Evolutionary conservation across 2,797 vertebrate genomes (phyloP), one percentile per base, ranked within the genome.

Genomic region (Neomorphus geoffroyi): DNA sequence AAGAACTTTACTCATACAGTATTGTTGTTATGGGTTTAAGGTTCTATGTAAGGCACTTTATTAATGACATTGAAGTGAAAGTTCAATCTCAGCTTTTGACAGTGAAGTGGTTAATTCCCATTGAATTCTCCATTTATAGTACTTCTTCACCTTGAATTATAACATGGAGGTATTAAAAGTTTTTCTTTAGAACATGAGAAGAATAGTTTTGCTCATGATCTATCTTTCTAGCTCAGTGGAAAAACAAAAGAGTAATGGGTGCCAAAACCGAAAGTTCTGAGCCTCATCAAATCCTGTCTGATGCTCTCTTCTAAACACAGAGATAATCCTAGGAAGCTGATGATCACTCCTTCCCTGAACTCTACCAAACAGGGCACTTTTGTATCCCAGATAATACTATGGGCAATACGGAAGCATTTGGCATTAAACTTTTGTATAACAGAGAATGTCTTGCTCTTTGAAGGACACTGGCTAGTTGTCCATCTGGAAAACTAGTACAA

Each of bases 81-180:
- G 28, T 70, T 93, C 80, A 80, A 23, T 54, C 78, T 93, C 60
- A 80, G 79, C 87, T 95, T 92, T 93, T 88, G 96, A 97, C 95
- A 95, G 87, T 92, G 93, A 96, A 96, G 95, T 97, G 92, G 93
- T 97, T 97, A 94, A 96, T 96, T 94, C 85, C 72, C 92, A 85
- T 90, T 71, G 46, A 88, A 64, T 35, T 94, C 61, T 94, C 85
- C 94, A 80, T 96, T 96, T 92, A 73, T 61, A 92, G 39, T 93
- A 80, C 79, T 97, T 94, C 27, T 84, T 95, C 90, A 72, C 70
- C 88, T 86, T 80, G 93, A 91, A 87, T 78, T 96, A 23, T 92
- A 90, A 86, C 26, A 87, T 92, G 75, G 51, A 93, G 61, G 86
- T 92, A 82, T 77, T 91, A 69, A 86, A 53, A 4, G 18, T 92